phyloP scores from a whole-genome alignment of 1,140 invertebrate genomes.

The Trachelipus rathkii region DNA sequence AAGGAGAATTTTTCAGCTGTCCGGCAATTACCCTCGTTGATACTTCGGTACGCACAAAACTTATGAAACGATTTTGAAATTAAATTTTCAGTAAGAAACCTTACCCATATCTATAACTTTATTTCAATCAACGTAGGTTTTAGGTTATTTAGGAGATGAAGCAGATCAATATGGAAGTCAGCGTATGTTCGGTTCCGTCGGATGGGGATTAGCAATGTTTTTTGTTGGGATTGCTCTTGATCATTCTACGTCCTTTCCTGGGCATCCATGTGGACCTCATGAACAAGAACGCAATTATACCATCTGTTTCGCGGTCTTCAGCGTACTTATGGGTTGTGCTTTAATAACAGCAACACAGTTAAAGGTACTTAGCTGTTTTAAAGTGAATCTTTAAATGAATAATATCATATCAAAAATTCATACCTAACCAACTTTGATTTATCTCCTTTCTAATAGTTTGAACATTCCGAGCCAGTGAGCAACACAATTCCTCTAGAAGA shows the following conservation, averaged over 20 bases:
- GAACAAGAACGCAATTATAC: constrained; percentile 94
- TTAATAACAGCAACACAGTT: constrained; percentile 86
- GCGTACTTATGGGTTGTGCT: constrained; percentile 92
- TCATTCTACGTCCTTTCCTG: constrained; percentile 81
- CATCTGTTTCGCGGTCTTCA: constrained; percentile 96
- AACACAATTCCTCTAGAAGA: constrained; percentile 30
- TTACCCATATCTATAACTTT: too few species aligned
- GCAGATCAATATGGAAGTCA: constrained; percentile 88
- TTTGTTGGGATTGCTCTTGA: constrained; percentile 97
- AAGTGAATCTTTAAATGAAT: neutral
- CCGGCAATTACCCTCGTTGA: constrained; percentile 96
- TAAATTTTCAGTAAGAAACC: too few species aligned
- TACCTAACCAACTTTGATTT: neutral
- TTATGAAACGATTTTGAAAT: too few species aligned
- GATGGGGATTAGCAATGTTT: constrained; percentile 98
- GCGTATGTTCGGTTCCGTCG: constrained; percentile 96
- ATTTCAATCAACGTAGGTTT: constrained; percentile 52
- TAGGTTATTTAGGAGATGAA: constrained; percentile 80
- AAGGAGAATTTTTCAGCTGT: constrained; percentile 96
- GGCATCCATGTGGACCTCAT: constrained; percentile 81
- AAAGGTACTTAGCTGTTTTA: constrained; percentile 26
- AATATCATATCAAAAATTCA: neutral
- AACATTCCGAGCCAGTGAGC: constrained; percentile 32
- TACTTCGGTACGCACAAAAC: constrained; percentile 64
- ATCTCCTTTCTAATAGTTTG: constrained; percentile 29